These are phyloP conservation scores for Catostylus mosaicus DNA, from an alignment of 30 jellyfish, hydroid and myxozoan genomes.

Conservation along the genomic window DNA sequence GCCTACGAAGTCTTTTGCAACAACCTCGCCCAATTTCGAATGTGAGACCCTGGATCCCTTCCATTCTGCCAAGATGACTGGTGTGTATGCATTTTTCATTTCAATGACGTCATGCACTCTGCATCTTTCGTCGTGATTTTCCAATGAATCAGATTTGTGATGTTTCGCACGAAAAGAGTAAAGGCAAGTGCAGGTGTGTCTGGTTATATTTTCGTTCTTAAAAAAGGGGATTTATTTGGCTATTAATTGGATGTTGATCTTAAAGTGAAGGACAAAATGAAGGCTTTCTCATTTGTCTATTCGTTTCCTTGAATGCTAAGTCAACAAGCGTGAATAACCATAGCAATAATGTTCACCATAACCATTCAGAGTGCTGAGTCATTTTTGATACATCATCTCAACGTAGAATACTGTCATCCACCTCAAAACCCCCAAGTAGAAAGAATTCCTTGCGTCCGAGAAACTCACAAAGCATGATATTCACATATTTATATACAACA, in stretches of 20 bases:
- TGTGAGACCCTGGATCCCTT: neutral
- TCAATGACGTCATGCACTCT: conserved; percentile 1
- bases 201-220: neutral
- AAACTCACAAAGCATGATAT: too few species aligned
- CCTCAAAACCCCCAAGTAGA: too few species aligned
- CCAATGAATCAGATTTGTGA: neutral
- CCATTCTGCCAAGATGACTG: conserved; percentile 2
- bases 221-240: neutral
- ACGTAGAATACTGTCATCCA: too few species aligned
- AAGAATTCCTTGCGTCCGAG: too few species aligned
- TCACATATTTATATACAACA: too few species aligned
- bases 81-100: neutral
- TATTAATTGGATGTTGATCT: neutral
- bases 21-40: neutral
- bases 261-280: too few species aligned
- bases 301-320: too few species aligned
- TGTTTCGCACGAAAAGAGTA: neutral
- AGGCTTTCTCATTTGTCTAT: too few species aligned
- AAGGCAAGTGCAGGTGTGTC: neutral
- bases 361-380: too few species aligned
- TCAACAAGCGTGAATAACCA: too few species aligned
- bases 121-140: neutral
- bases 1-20: neutral
- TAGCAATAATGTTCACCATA: too few species aligned
- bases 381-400: too few species aligned